Percentiles rank a stretch among this genome's conserved stretches.
phyloP scores from a whole-genome alignment of 2,797 vertebrate species.

The Euphonia xanthogaster region DNA sequence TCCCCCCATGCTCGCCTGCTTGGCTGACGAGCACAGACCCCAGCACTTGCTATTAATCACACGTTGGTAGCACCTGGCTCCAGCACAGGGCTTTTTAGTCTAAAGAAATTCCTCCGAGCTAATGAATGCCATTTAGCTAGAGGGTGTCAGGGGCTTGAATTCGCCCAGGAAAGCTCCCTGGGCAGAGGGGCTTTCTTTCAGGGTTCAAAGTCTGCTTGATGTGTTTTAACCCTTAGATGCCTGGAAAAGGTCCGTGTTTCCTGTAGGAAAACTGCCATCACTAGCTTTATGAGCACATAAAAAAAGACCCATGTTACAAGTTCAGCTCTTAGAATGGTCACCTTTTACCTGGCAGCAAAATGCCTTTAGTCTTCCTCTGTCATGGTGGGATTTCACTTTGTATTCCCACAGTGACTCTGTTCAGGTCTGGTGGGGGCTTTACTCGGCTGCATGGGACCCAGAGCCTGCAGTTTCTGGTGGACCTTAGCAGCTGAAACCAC shows the following conservation, averaged over 20 bases:
- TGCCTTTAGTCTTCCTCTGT: background rate
- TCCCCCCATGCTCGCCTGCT: background rate
- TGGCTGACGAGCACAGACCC: background rate
- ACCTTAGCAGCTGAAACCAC: background rate
- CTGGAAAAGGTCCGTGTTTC: background rate
- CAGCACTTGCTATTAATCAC: conserved; percentile 33
- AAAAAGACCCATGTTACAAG: background rate
- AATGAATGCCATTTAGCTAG: background rate
- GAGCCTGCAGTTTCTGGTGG: background rate
- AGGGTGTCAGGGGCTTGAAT: background rate
- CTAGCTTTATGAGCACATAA: background rate
- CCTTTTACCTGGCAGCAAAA: background rate
- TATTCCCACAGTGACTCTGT: background rate
- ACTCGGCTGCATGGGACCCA: background rate
- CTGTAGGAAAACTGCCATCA: background rate
- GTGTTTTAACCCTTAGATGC: background rate
- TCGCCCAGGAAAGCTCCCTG: background rate
- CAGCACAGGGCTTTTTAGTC: background rate
- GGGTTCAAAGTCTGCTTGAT: background rate
- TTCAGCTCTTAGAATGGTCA: background rate
- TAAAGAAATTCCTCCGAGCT: background rate
- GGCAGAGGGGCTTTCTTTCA: background rate
- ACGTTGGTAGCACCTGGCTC: background rate
- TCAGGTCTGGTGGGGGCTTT: background rate
- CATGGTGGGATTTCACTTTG: background rate